phyloP scores from a whole-genome alignment of 2,797 vertebrate species.

The Lagodon rhomboides region DNA sequence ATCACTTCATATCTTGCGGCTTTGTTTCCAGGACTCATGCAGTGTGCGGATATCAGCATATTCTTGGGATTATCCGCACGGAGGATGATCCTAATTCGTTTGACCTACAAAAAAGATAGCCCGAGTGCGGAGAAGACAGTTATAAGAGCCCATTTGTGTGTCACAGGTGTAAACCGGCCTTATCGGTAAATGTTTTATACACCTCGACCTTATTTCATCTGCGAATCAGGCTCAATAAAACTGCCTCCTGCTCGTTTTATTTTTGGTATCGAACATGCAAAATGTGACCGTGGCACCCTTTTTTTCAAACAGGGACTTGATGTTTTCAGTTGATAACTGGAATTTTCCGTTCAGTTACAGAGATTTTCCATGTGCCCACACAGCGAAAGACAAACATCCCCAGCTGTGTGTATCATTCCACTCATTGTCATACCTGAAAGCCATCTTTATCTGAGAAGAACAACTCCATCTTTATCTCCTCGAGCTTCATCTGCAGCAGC shows the following conservation, averaged over 20 bases:
- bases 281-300: neutral
- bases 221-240: constrained; percentile 19
- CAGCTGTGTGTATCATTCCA: constrained; percentile 45
- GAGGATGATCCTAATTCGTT: constrained; percentile 73
- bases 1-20: constrained; percentile 57
- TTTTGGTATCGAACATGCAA: neutral
- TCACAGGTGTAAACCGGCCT: constrained; percentile 62
- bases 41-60: constrained; percentile 66
- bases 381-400: constrained; percentile 67
- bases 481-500: constrained; percentile 42
- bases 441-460: constrained; percentile 31
- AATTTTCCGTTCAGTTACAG: constrained; percentile 65
- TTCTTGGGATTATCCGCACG: constrained; percentile 69
- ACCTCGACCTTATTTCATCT: constrained; percentile 33
- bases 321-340: constrained; percentile 52
- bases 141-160: constrained; percentile 55
- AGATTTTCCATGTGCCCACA: constrained; percentile 79
- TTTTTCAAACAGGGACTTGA: constrained; percentile 25
- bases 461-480: constrained; percentile 21
- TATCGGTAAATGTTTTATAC: constrained; percentile 41
- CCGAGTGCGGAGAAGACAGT: constrained; percentile 40
- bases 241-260: neutral
- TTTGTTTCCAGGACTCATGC: constrained; percentile 71
- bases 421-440: constrained; percentile 44
- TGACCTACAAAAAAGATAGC: constrained; percentile 72